Base-by-base conservation (phyloP, 2,113 vertebrate species). In the Tapirus terrestris region DNA sequence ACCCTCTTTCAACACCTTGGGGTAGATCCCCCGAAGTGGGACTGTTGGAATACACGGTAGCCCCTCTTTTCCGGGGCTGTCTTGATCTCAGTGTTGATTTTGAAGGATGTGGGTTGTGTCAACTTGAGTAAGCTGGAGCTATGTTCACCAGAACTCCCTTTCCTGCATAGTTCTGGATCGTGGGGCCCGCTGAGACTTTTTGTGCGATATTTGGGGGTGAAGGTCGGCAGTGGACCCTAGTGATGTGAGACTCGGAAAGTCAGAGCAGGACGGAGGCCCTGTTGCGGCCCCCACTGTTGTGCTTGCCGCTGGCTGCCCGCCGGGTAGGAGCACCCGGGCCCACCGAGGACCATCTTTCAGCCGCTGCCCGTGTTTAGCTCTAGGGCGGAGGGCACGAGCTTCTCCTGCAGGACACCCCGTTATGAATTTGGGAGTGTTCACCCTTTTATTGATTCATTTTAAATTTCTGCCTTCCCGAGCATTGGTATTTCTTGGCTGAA, bases 331-430 rank as follows among this genome's bases (percentile, higher is more conserved):
- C n/a, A 16, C 4, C 33, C 20, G 23, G 45, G 33, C 63, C 31
- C 45, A n/a, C 31, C 11, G 83, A 21, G 36, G 17, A 23, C 4
- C 20, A 29, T 16, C 76, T 3, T 5, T 43, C 27, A 2, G 8
- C 29, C 4, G 45, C 36, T 21, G 11, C 13, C 45, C 4, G 0
- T 11, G 33, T 4, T 13, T 23, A 14, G 23, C 23, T 61, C 53
- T 7, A 5, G 25, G 53, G 16, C 18, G 5, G 56, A 8, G 0
- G 11, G 53, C 39, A 21, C 29, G 36, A 4, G 8, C 8, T 31
- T 53, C 43, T 51, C 12, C 80, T 23, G 23, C 0, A 9, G 36
- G 11, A 48, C 0, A 36, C 63, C 75, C 17, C 3, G 0, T 2
- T 23, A 18, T 5, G 92, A 61, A 31, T 17, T 5, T 3, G 25